Percentiles rank a stretch among this genome's conserved stretches.
These are phyloP conservation scores for Opisthograptis luteolata DNA, from an alignment of 2,888 invertebrate species.

Conservation along the genomic window DNA sequence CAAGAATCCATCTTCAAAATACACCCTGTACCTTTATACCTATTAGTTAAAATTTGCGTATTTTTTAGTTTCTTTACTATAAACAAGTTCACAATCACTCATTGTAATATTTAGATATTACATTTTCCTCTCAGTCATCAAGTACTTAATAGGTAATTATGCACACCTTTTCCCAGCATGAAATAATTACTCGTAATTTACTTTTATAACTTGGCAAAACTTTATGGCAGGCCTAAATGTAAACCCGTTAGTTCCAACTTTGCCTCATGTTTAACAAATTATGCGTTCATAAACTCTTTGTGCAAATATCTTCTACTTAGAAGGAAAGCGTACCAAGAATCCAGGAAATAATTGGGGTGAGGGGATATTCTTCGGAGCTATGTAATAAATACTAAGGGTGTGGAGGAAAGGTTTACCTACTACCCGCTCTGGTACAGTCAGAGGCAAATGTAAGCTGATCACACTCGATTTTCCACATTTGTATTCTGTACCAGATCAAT, in stretches of 20 bases:
- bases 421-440: not conserved
- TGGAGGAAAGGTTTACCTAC: not conserved
- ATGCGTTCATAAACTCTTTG: constrained; percentile 8
- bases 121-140: constrained; percentile 27
- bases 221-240: constrained; percentile 40
- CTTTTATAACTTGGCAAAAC: constrained; percentile 50
- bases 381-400: constrained; percentile 6
- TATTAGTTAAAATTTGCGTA: too few species aligned
- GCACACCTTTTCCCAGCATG: constrained; percentile 49
- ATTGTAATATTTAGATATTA: not conserved
- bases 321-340: constrained; percentile 4
- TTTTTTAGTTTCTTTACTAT: too few species aligned
- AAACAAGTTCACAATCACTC: not conserved
- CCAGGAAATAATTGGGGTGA: constrained; percentile 2
- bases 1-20: too few species aligned
- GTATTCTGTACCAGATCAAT: not conserved
- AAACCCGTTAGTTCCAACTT: constrained; percentile 40
- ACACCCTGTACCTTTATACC: too few species aligned
- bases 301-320: constrained; percentile 9
- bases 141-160: constrained; percentile 54
- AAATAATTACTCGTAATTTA: constrained; percentile 49
- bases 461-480: too few species aligned
- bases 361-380: not conserved
- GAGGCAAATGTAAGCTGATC: not conserved
- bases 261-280: constrained; percentile 34